A percentile compares a stretch with the other conserved stretches of the same genome.
Conservation (phyloP, 2,797 vertebrate species). For the Leptodactylus fallax region DNA sequence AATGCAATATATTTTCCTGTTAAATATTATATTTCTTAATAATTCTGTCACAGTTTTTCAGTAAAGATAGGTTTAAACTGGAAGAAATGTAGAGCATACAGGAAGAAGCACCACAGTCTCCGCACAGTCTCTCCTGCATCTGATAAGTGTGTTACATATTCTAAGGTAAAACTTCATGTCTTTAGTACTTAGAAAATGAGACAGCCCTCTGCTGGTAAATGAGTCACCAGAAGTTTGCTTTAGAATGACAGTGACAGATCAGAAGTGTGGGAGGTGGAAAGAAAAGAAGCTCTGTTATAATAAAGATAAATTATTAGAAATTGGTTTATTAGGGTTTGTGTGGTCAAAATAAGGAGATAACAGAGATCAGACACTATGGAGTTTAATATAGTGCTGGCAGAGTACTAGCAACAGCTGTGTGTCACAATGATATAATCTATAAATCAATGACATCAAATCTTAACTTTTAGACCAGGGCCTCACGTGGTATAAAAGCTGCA, state of each 20-base stretch:
- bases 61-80: slow-evolving; percentile 34
- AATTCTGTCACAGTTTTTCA: not conserved
- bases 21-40: slow-evolving; percentile 5
- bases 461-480: not conserved
- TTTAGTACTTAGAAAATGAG: slow-evolving; percentile 48
- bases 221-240: slow-evolving; percentile 47
- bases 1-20: not conserved
- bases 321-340: not conserved
- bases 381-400: not conserved
- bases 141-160: slow-evolving; percentile 44
- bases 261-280: slow-evolving; percentile 48
- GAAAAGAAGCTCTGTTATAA: not conserved
- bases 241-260: slow-evolving; percentile 1
- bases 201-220: slow-evolving; percentile 62
- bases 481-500: too few species aligned
- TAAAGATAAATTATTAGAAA: not conserved
- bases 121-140: slow-evolving; percentile 9
- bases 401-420: too few species aligned
- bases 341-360: not conserved
- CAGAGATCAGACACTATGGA: too few species aligned
- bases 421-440: not conserved
- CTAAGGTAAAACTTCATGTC: slow-evolving; percentile 23
- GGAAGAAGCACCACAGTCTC: not conserved
- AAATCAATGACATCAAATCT: not conserved
- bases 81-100: slow-evolving; percentile 25